These are phyloP conservation scores for Pheosia tremula DNA, from an alignment of 2,888 invertebrate species.

Conservation along the genomic window DNA sequence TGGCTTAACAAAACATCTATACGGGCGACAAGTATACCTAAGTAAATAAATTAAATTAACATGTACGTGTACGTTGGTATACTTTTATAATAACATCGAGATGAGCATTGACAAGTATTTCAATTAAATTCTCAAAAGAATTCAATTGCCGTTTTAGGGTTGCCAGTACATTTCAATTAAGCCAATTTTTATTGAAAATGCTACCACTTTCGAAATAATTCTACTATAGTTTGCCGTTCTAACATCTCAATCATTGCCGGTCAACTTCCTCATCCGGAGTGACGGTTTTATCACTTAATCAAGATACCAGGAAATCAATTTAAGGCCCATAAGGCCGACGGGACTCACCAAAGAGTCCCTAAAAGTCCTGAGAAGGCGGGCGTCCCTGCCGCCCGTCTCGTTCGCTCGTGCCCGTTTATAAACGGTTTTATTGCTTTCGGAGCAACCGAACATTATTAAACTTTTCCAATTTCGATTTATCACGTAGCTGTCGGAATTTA, in stretches of 20 bases:
- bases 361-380: conserved; percentile 79
- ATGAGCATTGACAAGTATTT: conserved; percentile 48
- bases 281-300: conserved; percentile 75
- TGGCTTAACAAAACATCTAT: conserved; percentile 1
- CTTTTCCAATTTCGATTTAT: conserved; percentile 86
- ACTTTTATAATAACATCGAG: conserved; percentile 13
- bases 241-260: conserved; percentile 30
- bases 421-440: conserved; percentile 85
- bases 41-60: neutral
- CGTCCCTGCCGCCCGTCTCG: conserved; percentile 81
- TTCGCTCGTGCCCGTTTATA: conserved; percentile 84
- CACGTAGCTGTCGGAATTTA: conserved; percentile 85
- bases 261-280: conserved; percentile 46
- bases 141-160: conserved; percentile 48
- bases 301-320: conserved; percentile 79
- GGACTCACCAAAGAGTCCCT: conserved; percentile 80
- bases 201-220: conserved; percentile 9
- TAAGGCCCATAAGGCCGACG: conserved; percentile 68
- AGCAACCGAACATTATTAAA: conserved; percentile 85
- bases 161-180: conserved; percentile 33
- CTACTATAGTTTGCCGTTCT: neutral
- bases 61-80: neutral
- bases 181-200: neutral
- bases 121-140: conserved; percentile 60
- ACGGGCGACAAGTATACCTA: neutral